Evolutionary conservation across 2,888 invertebrate species (phyloP).

Genomic region (Athalia circularis): DNA sequence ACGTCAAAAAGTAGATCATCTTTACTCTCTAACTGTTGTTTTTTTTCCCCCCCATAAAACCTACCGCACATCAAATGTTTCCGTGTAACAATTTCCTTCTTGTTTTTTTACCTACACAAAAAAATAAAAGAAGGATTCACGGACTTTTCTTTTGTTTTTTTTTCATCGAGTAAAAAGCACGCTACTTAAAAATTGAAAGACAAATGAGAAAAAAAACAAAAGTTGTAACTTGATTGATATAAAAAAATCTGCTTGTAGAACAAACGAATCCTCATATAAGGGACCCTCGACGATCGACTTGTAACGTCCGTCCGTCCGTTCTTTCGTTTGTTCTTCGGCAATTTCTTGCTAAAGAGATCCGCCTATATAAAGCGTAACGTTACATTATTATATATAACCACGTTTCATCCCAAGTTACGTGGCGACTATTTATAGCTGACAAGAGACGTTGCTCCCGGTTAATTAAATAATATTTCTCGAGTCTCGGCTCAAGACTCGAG

Average conservation of each 20-base stretch:
- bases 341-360: constrained; percentile 7
- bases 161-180: neutral
- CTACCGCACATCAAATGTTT: too few relatives aligned
- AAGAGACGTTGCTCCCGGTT: constrained; percentile 58
- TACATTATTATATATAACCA: neutral
- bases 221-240: neutral
- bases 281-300: neutral
- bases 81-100: too few relatives aligned
- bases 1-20: neutral
- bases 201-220: neutral
- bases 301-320: neutral
- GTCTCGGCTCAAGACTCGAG: constrained; percentile 51
- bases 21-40: too few relatives aligned
- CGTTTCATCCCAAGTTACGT: constrained; percentile 16
- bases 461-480: constrained; percentile 73
- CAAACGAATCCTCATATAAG: neutral
- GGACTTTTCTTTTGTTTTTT: too few relatives aligned
- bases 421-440: constrained; percentile 40
- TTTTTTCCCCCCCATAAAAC: too few relatives aligned
- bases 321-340: constrained; percentile 15
- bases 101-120: too few relatives aligned
- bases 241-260: neutral
- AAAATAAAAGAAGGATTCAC: neutral
- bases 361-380: neutral
- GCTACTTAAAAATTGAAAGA: neutral